Evolutionary conservation across 2,888 invertebrate genomes (phyloP), one percentile per base, ranked within the genome.

Genomic region (Theodoxus fluviatilis): DNA sequence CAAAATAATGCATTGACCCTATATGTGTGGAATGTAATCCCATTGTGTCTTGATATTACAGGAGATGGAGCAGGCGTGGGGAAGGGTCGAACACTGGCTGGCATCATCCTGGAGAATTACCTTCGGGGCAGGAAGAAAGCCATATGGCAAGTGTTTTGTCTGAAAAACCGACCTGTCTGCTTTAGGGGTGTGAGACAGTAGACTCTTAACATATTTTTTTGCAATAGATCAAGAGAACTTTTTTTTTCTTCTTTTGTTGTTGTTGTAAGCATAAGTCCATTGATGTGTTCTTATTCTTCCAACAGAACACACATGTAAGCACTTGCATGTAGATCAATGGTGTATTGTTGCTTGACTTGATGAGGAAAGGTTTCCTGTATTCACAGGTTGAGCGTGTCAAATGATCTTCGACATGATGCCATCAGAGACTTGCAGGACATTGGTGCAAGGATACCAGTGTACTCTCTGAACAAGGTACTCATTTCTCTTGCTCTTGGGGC

Each of bases 41-140:
- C 33, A 57, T 67, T 28, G 7, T 55, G 3, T 40, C 1, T 70
- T 25, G 6, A 0, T 49, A 69, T 76, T 77, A 6, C 81, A 93
- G 95, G 98, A 75, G 98, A 99, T 88, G 98, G 99, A 72, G 98
- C 98, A 73, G 86, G 86, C 77, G 86, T 86, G 0, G 86, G 86
- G 1, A 86, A 86, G 76, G 86, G 86, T 31, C 92, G 99, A 71
- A 99, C 98, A 0, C 95, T 99, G 74, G 98, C 96, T 6, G 98
- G 98, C 66, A 93, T 99, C 67, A 99, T 99, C 81, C 96, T 92
- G 88, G 99, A 99, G 89, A 99, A 99, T 88, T 98, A 95, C 86
- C 86, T 95, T 76, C 92, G 93, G 84, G 96, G 97, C 0, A 90
- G 97, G 67, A 97, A 97, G 88, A 92, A 95, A 77, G 94, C 98